Evolutionary conservation across 2,888 invertebrate genomes (phyloP).

Genomic region (Stenurella melanura): DNA sequence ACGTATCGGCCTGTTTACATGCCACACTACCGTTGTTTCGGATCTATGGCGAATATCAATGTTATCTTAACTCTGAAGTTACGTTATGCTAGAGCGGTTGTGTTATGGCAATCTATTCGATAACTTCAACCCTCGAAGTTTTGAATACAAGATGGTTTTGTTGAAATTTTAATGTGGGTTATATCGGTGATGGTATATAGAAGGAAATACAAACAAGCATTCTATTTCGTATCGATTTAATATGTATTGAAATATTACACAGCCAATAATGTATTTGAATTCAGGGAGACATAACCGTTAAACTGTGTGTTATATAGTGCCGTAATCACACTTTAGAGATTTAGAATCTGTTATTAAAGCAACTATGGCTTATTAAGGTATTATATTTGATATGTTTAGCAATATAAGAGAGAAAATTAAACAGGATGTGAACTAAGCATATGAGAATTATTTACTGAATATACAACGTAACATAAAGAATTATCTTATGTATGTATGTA

Average conservation of each 20-base stretch:
- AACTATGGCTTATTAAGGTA: no score
- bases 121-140: slow-evolving; percentile 24
- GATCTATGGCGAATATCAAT: slow-evolving; percentile 29
- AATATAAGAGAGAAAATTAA: no score
- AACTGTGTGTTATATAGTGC: neutral
- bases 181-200: neutral
- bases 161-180: slow-evolving; percentile 15
- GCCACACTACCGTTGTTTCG: slow-evolving; percentile 25
- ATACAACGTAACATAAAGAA: no score
- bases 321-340: no score
- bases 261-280: neutral
- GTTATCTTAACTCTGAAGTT: slow-evolving; percentile 16
- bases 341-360: no score
- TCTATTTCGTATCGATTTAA: neutral
- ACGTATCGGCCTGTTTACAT: slow-evolving; percentile 38
- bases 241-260: slow-evolving; percentile 6
- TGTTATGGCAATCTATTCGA: slow-evolving; percentile 9
- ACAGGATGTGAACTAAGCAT: no score
- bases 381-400: no score
- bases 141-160: slow-evolving; percentile 29
- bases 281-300: neutral
- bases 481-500: no score
- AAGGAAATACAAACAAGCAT: neutral
- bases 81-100: neutral
- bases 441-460: no score